Percentiles rank a stretch among this genome's conserved stretches.
phyloP scores from a whole-genome alignment of 2,888 invertebrate species.

The Poecilus cupreus region DNA sequence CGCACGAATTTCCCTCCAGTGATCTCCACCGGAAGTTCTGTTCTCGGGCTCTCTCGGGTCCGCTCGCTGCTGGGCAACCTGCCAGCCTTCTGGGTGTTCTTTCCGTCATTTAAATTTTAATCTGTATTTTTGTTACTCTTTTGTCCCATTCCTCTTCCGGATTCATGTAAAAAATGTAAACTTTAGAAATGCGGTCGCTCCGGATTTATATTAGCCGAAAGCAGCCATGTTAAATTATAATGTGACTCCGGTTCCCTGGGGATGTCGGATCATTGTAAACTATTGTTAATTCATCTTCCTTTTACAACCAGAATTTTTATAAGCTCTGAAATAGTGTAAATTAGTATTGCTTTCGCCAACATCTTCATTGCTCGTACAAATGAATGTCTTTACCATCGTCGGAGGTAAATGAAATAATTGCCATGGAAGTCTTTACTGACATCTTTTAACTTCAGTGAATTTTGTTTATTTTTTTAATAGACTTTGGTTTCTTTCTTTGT shows the following conservation, averaged over 20 bases:
- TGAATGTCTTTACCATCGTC: no score
- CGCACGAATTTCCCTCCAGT: constrained; percentile 17
- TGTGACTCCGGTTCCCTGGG: constrained; percentile 1
- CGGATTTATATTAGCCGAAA: constrained; percentile 9
- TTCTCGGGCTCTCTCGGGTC: constrained; percentile 7
- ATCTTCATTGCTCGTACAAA: no score
- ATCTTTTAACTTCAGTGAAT: no score
- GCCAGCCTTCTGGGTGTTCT: constrained; percentile 14
- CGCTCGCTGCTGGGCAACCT: constrained; percentile 5
- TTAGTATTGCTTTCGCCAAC: no score
- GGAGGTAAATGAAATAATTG: no score
- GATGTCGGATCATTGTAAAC: neutral
- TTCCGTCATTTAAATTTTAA: constrained; percentile 49
- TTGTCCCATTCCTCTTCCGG: constrained; percentile 44
- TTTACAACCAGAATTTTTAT: no score
- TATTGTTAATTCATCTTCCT: neutral
- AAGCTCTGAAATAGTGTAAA: no score
- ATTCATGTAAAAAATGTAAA: constrained; percentile 42
- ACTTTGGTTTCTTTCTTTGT: no score
- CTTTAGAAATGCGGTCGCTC: constrained; percentile 29
- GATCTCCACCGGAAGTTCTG: constrained; percentile 28
- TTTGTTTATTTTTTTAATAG: no score
- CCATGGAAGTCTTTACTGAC: no score
- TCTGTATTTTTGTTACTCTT: constrained; percentile 47
- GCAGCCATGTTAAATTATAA: constrained; percentile 27